Conservation (phyloP, 2,888 invertebrate genomes). For the Acronicta alni region DNA sequence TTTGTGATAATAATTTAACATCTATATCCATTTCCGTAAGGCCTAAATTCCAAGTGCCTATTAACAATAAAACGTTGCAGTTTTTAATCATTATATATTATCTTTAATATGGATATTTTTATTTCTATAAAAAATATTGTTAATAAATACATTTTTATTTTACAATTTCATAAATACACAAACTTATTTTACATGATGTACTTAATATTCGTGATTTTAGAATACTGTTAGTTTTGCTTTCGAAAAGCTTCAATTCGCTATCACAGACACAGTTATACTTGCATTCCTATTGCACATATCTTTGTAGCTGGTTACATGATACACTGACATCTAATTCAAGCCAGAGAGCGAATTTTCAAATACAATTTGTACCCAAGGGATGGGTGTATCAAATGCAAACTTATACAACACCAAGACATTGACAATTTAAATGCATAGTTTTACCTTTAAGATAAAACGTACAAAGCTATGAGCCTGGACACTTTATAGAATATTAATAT, state of each 20-base stretch:
- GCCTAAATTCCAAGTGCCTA: conserved; percentile 57
- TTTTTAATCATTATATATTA: conserved; percentile 34
- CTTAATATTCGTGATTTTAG: conserved; percentile 71
- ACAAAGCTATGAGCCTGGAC: conserved; percentile 39
- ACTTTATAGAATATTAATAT: conserved; percentile 26
- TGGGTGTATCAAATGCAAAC: conserved; percentile 23
- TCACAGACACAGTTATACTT: conserved; percentile 76
- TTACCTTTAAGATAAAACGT: conserved; percentile 23
- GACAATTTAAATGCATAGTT: conserved; percentile 22
- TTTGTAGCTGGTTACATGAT: conserved; percentile 30
- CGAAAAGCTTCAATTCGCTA: conserved; percentile 83
- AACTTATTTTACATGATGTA: conserved; percentile 61
- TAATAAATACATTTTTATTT: conserved; percentile 63
- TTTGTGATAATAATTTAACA: conserved; percentile 61
- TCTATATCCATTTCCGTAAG: conserved; percentile 57
- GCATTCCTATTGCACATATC: conserved; percentile 49
- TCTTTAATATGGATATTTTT: conserved; percentile 46
- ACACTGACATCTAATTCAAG: conserved; percentile 33
- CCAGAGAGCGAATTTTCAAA: conserved; percentile 31
- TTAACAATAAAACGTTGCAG: conserved; percentile 45
- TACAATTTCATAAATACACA: conserved; percentile 67
- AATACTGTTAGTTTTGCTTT: conserved; percentile 80
- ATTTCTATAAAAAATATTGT: conserved; percentile 63
- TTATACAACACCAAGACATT: conserved; percentile 25
- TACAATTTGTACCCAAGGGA: conserved; percentile 7